Percentiles rank a stretch among this genome's conserved stretches.
Evolutionary conservation across 2,797 vertebrate species (phyloP).

Genomic region (Anas flavirostris): DNA sequence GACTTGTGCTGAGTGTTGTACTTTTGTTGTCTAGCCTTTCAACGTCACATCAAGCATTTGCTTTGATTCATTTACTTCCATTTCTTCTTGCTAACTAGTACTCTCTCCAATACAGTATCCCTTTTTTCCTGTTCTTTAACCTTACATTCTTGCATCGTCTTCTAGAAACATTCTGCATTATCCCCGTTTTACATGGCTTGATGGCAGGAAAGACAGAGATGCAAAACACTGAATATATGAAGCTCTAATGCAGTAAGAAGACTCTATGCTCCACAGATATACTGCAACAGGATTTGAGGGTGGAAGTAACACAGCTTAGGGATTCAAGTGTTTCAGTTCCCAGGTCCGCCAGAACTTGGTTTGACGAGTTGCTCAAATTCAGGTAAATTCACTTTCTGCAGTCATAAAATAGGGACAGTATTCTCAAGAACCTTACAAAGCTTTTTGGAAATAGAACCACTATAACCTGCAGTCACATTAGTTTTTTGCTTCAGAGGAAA

Average conservation of each 20-base stretch:
- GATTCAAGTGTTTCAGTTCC: background rate
- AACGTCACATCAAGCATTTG: background rate
- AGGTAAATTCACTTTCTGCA: background rate
- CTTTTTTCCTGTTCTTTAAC: background rate
- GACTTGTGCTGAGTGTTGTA: background rate
- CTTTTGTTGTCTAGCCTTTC: background rate
- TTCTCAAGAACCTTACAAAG: background rate
- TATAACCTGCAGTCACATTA: background rate
- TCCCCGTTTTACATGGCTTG: background rate
- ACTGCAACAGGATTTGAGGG: background rate
- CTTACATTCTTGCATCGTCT: background rate
- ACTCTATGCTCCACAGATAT: background rate
- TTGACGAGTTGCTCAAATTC: background rate
- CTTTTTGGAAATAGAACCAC: background rate
- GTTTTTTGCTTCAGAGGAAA: background rate
- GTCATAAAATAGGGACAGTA: background rate
- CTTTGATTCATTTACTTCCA: background rate
- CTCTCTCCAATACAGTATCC: background rate
- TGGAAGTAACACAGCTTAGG: background rate
- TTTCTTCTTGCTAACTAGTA: background rate
- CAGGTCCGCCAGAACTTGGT: background rate
- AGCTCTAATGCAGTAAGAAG: background rate
- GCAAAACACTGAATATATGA: background rate
- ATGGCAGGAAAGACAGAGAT: background rate
- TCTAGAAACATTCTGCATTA: background rate